These are phyloP conservation scores for Dermatemys mawii DNA, from an alignment of 2,113 vertebrate genomes.

Conservation along the genomic window DNA sequence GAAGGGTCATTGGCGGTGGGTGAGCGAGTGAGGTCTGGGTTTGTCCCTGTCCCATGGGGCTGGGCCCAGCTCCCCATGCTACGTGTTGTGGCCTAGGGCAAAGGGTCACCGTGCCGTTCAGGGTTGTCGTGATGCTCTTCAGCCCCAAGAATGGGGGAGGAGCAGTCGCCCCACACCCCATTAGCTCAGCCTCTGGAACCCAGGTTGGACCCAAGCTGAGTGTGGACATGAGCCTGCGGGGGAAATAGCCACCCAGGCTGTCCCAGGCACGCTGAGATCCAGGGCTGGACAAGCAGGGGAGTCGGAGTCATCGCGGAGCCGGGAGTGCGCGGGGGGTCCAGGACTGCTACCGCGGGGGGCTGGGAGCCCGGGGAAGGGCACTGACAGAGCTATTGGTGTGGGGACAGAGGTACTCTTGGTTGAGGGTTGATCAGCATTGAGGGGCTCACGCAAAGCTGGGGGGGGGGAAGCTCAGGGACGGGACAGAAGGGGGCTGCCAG, in stretches of 20 bases:
- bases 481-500: no score
- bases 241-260: no score
- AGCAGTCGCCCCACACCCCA: no score
- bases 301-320: no score
- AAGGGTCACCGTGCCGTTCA: neutral
- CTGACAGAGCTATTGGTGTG: neutral
- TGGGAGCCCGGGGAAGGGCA: neutral
- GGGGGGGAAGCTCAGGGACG: neutral
- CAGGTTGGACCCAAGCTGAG: neutral
- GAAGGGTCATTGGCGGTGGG: no score
- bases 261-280: fast-evolving
- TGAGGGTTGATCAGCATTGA: neutral
- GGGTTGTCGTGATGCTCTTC: neutral
- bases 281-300: no score
- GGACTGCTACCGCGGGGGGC: no score
- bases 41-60: neutral
- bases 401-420: neutral
- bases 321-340: no score
- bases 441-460: neutral
- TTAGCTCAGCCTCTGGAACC: neutral
- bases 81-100: no score
- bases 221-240: neutral
- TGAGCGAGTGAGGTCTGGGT: neutral
- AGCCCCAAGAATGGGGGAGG: no score
- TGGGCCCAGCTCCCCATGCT: neutral